phyloP scores from a whole-genome alignment of 2,113 vertebrate species.

The Piprites chloris region DNA sequence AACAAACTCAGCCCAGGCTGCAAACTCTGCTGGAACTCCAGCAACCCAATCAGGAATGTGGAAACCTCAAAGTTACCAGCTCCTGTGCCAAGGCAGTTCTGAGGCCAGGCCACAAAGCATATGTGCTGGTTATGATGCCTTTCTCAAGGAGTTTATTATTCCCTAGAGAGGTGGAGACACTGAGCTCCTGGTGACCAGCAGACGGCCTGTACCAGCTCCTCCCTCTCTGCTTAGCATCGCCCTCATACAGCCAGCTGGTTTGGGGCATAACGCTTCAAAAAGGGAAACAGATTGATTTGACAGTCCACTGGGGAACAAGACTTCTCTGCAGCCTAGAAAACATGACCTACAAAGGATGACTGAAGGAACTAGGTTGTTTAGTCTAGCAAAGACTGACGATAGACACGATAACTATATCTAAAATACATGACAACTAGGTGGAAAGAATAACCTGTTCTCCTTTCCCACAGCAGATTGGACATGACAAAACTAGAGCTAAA shows the following conservation, averaged over 20 bases:
- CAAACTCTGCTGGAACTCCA: neutral
- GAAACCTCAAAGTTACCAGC: neutral
- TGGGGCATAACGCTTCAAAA: slow-evolving; percentile 33
- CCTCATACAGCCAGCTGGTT: slow-evolving; percentile 27
- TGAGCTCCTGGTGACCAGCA: slow-evolving; percentile 17
- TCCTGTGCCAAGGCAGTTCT: neutral
- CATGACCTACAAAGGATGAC: slow-evolving; percentile 68
- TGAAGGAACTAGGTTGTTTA: slow-evolving; percentile 70
- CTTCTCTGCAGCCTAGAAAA: slow-evolving; percentile 50
- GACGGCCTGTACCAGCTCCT: neutral
- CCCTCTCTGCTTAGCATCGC: neutral
- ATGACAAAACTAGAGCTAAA: neutral
- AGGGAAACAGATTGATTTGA: slow-evolving; percentile 49
- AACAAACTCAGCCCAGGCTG: neutral
- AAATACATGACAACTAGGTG: neutral
- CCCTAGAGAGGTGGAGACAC: neutral
- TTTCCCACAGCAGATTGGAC: neutral
- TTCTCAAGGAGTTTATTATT: neutral
- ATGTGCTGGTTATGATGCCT: accelerated
- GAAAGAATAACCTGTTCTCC: slow-evolving; percentile 24
- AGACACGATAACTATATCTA: neutral
- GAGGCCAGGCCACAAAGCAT: neutral
- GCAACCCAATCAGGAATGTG: accelerated
- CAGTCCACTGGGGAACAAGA: slow-evolving; percentile 54
- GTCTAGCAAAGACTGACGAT: slow-evolving; percentile 40